These are phyloP conservation scores for Heteromyza rotundicornis DNA, from an alignment of 2,888 invertebrate genomes.

Conservation along the genomic window DNA sequence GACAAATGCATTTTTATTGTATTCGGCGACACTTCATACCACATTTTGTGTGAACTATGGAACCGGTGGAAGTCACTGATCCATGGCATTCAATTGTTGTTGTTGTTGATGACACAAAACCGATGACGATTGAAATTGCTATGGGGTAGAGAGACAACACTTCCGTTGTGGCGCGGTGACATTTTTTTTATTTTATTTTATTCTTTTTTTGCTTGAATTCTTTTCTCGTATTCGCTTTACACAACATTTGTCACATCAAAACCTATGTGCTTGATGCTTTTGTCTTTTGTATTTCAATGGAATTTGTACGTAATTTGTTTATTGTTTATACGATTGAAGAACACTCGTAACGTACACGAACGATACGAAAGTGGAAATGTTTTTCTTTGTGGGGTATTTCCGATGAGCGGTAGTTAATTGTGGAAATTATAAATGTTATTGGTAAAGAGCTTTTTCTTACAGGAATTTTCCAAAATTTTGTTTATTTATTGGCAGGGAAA, in stretches of 20 bases:
- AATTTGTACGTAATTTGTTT: constrained; percentile 14
- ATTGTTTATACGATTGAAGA: no score
- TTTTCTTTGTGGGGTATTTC: neutral
- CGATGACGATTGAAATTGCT: neutral
- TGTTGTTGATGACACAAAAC: constrained; percentile 28
- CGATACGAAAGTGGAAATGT: neutral
- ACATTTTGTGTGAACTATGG: constrained; percentile 15
- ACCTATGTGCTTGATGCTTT: constrained; percentile 4
- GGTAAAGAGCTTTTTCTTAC: no score
- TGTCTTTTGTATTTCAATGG: neutral
- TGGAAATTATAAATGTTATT: no score
- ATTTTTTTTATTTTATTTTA: constrained; percentile 9
- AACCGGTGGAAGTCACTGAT: constrained; percentile 46
- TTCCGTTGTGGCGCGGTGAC: neutral
- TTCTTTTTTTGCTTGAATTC: neutral
- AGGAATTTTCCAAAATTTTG: no score
- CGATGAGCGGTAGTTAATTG: no score
- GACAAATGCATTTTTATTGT: constrained; percentile 10
- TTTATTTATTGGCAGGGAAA: no score
- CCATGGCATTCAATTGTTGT: constrained; percentile 48
- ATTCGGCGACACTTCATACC: constrained; percentile 10
- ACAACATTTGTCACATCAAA: neutral
- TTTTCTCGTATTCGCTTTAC: constrained; percentile 5
- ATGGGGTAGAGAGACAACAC: no score
- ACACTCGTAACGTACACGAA: no score